A percentile compares a stretch with the other conserved stretches of the same genome.
These are phyloP conservation scores for Caenorhabditis briggsae DNA, from an alignment of 1,140 invertebrate genomes.

Conservation along the genomic window DNA sequence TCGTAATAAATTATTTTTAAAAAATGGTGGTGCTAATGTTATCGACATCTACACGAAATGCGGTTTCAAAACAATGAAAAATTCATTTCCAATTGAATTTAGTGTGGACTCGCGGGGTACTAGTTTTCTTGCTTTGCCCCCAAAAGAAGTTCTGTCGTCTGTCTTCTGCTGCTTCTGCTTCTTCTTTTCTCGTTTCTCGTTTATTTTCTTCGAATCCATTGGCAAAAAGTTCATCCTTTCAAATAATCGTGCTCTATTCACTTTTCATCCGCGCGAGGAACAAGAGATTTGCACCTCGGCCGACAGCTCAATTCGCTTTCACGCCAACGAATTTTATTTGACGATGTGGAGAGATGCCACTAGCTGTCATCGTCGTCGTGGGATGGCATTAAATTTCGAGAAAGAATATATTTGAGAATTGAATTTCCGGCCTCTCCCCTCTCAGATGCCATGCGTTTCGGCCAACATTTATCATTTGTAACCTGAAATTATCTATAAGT, in stretches of 20 bases:
- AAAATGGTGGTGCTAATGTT: too few relatives aligned
- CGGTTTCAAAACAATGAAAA: constrained; percentile 41
- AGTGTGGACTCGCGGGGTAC: constrained; percentile 2
- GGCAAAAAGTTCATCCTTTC: constrained; percentile 14
- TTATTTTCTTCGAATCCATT: too few relatives aligned
- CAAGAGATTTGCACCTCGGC: background rate
- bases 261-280: background rate
- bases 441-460: background rate
- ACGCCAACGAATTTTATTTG: constrained; percentile 35
- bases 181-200: too few relatives aligned
- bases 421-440: constrained; percentile 35
- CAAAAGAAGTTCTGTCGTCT: background rate
- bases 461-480: background rate
- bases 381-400: constrained; percentile 38
- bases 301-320: constrained; percentile 33
- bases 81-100: constrained; percentile 40
- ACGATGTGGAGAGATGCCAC: background rate
- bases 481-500: too few relatives aligned
- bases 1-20: too few relatives aligned
- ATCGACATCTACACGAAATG: background rate
- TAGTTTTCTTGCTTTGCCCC: background rate
- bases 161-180: too few relatives aligned
- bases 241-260: background rate
- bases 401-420: constrained; percentile 36
- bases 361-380: background rate